phyloP scores from a whole-genome alignment of 2,888 invertebrate genomes.

The Drosophila dives region DNA sequence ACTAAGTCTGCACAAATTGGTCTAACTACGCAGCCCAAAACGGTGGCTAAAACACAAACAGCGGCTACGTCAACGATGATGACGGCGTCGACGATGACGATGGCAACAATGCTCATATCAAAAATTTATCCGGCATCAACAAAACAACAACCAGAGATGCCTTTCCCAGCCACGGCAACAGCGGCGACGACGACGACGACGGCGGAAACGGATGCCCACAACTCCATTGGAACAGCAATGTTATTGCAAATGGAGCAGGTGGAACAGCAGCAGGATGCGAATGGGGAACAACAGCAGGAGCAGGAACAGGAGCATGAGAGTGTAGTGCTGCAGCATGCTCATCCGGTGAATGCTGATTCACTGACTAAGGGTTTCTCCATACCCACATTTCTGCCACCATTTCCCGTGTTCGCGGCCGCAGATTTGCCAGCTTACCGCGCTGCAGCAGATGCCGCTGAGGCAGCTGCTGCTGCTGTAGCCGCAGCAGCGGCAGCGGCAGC shows the following conservation, averaged over 20 bases:
- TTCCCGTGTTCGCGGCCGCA: conserved; percentile 81
- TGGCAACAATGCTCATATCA: conserved; percentile 63
- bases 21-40: conserved; percentile 60
- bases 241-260: conserved; percentile 6
- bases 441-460: conserved; percentile 64
- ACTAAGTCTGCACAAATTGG: conserved; percentile 74
- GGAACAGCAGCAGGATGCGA: neutral
- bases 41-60: conserved; percentile 39
- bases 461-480: conserved; percentile 53
- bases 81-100: conserved; percentile 15
- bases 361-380: conserved; percentile 83
- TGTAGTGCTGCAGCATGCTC: conserved; percentile 36
- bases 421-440: conserved; percentile 79
- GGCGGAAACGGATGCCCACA: conserved; percentile 70
- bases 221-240: conserved; percentile 65
- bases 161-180: conserved; percentile 14
- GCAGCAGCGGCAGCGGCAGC: conserved; percentile 52
- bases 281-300: neutral
- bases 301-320: conserved; percentile 10
- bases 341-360: conserved; percentile 75
- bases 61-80: conserved; percentile 14
- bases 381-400: conserved; percentile 82
- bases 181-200: conserved; percentile 1
- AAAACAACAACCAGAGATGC: conserved; percentile 27
- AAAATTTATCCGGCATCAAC: conserved; percentile 66